Evolutionary conservation across 53 echinoderm and acorn worm species (phyloP), one percentile per base, ranked within the genome.

Genomic region (Glandiceps talaboti): DNA sequence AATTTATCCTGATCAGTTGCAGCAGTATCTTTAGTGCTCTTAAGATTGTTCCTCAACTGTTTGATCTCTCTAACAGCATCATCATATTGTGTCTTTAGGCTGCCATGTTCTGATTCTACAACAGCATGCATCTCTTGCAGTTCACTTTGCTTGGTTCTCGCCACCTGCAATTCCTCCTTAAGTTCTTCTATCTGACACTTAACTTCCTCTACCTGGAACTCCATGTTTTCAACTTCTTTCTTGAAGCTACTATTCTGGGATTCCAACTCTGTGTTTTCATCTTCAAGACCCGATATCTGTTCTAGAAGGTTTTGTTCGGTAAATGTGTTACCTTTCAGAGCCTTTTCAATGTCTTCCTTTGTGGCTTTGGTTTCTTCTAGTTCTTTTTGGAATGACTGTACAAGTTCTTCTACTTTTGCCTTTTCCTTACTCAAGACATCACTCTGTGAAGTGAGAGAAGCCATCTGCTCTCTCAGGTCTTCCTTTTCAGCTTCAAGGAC

Each of bases 201-300:
- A 30, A 77, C 74, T 74, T 84, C 76, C 29, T 80, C 84, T 31
- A 84, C 79, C 79, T 79, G 73, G n/a, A 29, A 84, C 33, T 80
- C 73, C 27, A 84, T 29, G 25, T 31, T 79, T 33, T 80, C 32
- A 1, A 28, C 20, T 31, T 80, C 74, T 45, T 45, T 45, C 6
- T 20, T 45, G 64, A 45, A 12, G 64, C 20, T 20, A 6, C 64
- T 20, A 45, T 45, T 45, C 64, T 45, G 64, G 1, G 84, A 80
- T 32, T 84, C 84, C 74, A 84, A 79, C 14, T 79, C 74, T 6
- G 74, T 1, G 74, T 84, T 73, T 74, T 74, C 79, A 26, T 28
- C 80, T 79, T 84, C 75, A 45, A 45, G 64, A 20, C 6, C 64
- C 20, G 64, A 6, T 45, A 45, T 45, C 64, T 45, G 64, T 6